These are phyloP conservation scores for Prochilodus magdalenae DNA, from an alignment of 2,113 vertebrate species.

Conservation along the genomic window DNA sequence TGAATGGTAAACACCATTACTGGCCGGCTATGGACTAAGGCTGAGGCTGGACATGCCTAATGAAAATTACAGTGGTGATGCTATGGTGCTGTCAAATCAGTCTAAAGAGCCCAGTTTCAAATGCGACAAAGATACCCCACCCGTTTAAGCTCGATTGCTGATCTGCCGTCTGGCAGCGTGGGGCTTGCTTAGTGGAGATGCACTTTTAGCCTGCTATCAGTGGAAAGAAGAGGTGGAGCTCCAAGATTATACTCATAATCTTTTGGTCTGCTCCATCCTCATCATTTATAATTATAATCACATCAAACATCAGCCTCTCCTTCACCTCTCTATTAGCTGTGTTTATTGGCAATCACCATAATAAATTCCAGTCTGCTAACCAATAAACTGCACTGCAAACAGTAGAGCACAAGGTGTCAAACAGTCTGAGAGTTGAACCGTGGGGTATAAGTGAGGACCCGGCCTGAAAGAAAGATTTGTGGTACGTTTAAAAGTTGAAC, in stretches of 20 bases:
- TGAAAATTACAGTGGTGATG: conserved; percentile 61
- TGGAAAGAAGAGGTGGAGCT: conserved; percentile 3
- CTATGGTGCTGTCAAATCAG: conserved; percentile 54
- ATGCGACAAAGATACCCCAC: conserved; percentile 38
- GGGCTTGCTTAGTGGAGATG: background rate
- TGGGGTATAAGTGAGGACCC: background rate
- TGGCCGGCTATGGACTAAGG: conserved; percentile 26
- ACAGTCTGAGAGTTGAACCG: background rate
- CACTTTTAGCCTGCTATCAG: conserved; percentile 17
- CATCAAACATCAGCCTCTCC: conserved; percentile 27
- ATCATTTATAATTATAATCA: conserved; percentile 45
- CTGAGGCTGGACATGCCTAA: conserved; percentile 49
- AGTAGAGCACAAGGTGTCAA: background rate
- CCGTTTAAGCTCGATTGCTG: conserved; percentile 52
- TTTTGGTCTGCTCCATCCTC: conserved; percentile 1
- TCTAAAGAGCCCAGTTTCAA: conserved; percentile 29
- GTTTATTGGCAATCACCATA: conserved; percentile 25
- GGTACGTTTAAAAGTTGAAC: background rate
- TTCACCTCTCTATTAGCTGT: conserved; percentile 14
- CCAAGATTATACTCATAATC: conserved; percentile 25
- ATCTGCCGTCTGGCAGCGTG: background rate
- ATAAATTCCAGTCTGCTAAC: background rate
- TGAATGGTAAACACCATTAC: conserved; percentile 52
- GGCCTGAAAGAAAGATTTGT: background rate
- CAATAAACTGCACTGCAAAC: background rate